These are phyloP conservation scores for Drosophila greeni DNA, from an alignment of 2,888 invertebrate species.

Conservation along the genomic window DNA sequence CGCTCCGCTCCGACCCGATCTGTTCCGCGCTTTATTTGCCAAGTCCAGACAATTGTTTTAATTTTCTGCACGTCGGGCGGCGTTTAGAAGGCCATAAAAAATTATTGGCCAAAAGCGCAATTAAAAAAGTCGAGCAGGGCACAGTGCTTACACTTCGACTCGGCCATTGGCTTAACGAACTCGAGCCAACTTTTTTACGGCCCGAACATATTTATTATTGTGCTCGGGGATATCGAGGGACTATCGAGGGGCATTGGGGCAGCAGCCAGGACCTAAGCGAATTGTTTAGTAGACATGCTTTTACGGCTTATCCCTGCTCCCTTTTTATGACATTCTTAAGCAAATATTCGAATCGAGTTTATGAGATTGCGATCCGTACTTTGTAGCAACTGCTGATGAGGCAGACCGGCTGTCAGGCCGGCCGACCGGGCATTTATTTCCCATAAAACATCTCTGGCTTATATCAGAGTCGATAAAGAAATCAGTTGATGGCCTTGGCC, in stretches of 20 bases:
- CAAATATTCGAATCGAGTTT: slow-evolving; percentile 55
- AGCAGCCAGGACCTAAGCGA: background rate
- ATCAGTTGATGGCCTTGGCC: slow-evolving; percentile 36
- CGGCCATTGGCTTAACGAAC: slow-evolving; percentile 40
- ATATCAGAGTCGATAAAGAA: slow-evolving; percentile 57
- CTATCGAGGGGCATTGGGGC: background rate
- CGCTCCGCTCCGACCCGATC: background rate
- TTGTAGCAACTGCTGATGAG: slow-evolving; percentile 58
- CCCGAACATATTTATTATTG: slow-evolving; percentile 60
- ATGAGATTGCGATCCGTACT: slow-evolving; percentile 44
- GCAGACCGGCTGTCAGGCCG: slow-evolving; percentile 41
- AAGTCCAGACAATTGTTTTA: slow-evolving; percentile 65
- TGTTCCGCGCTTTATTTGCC: slow-evolving; percentile 43
- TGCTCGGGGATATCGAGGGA: slow-evolving; percentile 29
- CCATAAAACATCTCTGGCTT: slow-evolving; percentile 51
- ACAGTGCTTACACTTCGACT: slow-evolving; percentile 15
- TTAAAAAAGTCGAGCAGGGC: slow-evolving; percentile 65
- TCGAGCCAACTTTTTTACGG: slow-evolving; percentile 59
- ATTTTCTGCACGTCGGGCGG: slow-evolving; percentile 46
- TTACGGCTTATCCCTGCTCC: slow-evolving; percentile 40
- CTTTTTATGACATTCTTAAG: slow-evolving; percentile 61
- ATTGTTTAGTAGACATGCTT: slow-evolving; percentile 43
- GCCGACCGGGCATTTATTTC: slow-evolving; percentile 49
- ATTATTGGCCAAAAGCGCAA: slow-evolving; percentile 59
- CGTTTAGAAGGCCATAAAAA: slow-evolving; percentile 65